Conservation (phyloP, 2,797 vertebrate genomes). For the Fringilla coelebs region DNA sequence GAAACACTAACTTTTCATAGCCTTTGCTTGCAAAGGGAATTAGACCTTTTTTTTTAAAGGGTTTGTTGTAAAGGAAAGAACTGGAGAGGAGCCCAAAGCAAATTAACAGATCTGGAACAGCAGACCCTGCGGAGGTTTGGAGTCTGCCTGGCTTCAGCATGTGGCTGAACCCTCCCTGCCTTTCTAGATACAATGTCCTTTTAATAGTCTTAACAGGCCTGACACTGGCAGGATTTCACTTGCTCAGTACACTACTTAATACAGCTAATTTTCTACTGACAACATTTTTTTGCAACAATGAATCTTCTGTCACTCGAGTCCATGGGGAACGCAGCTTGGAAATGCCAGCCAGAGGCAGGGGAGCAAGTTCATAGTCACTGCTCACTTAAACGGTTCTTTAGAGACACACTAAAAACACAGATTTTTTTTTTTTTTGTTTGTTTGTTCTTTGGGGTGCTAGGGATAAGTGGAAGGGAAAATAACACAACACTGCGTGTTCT, state of each 20-base stretch:
- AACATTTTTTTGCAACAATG: conserved; percentile 63
- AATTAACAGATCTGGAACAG: conserved; percentile 52
- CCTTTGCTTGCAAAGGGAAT: neutral
- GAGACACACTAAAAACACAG: neutral
- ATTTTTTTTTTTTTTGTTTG: neutral
- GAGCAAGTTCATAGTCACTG: neutral
- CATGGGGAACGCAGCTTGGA: conserved; percentile 24
- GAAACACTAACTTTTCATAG: neutral
- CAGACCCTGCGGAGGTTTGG: neutral
- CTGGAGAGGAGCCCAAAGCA: conserved; percentile 52
- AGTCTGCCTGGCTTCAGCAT: conserved; percentile 4
- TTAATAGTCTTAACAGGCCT: conserved; percentile 49
- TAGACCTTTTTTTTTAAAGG: neutral
- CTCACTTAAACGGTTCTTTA: neutral
- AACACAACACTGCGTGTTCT: neutral
- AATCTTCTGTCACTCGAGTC: conserved; percentile 57
- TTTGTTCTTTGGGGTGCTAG: neutral
- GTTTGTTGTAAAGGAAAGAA: conserved; percentile 14
- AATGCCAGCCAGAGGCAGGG: conserved; percentile 36
- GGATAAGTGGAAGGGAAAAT: neutral
- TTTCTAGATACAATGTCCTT: conserved; percentile 46
- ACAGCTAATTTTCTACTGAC: conserved; percentile 64
- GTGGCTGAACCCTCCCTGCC: conserved; percentile 26
- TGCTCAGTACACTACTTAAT: conserved; percentile 49
- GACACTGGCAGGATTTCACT: conserved; percentile 51